Base-by-base conservation (phyloP, 1,140 invertebrate species). In the Thalassaphorura encarpata region DNA sequence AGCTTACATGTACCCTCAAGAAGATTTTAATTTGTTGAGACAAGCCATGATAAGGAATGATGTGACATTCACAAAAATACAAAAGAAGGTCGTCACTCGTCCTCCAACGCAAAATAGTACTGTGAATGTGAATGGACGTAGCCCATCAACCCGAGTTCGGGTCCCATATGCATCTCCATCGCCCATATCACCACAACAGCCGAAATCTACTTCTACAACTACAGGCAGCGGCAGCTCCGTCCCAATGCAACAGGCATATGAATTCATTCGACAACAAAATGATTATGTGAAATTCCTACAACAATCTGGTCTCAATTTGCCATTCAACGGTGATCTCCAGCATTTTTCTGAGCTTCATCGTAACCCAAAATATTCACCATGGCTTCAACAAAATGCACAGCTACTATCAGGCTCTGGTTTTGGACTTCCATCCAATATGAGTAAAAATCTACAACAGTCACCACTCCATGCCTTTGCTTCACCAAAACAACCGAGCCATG, bases 21-120 rank as follows among this genome's bases (percentile, higher is more conserved):
- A 55, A 24, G 63, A 65, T 42, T 65, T 60, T 33, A 60, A 48
- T 21, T 52, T 65, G 4, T 57, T 65, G 3, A 26, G 63, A 8
- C 62, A 57, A 28, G 63, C 63, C 16, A 29, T 62, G 6, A 23
- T 61, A 11, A 58, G 61, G 46, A 61, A 65, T 52, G 59, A 61
- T 49, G 56, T 65, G 11, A 48, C 63, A 0, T 41, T 65, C n/a
- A 61, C 60, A 16, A 65, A 65, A 47, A 26, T 65, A n/a, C n/a
- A n/a, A n/a, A 8, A 8, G 11, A n/a, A 36, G n/a, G 33, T 40
- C 52, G 3, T 23, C 39, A 23, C 42, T 41, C 33, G 33, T 11
- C 11, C 33, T n/a, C 11, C 11, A 11, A 11, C 33, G 33, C 33
- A n/a, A n/a, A 36, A 36, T n/a, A 36, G n/a, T n/a, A n/a, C n/a